Percentiles rank a stretch among this genome's conserved stretches.
phyloP scores from a whole-genome alignment of 2,888 invertebrate genomes.

The Sicus ferrugineus region DNA sequence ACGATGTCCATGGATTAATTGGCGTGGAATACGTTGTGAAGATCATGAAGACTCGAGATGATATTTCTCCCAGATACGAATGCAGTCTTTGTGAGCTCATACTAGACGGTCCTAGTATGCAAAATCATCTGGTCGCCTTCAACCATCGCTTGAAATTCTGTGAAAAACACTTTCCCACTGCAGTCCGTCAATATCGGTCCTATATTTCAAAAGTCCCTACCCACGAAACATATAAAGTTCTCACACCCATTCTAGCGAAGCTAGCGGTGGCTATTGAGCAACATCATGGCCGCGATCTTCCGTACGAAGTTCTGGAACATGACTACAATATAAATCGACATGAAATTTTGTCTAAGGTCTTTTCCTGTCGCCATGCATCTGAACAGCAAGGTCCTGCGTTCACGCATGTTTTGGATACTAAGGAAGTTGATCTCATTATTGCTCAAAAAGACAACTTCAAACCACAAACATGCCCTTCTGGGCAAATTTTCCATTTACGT shows the following conservation, averaged over 20 bases:
- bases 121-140: slow-evolving; percentile 80
- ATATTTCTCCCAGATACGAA: slow-evolving; percentile 74
- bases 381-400: slow-evolving; percentile 70
- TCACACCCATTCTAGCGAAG: slow-evolving; percentile 67
- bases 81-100: slow-evolving; percentile 81
- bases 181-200: slow-evolving; percentile 70
- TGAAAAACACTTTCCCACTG: slow-evolving; percentile 69
- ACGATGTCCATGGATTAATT: slow-evolving; percentile 63
- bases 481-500: slow-evolving; percentile 27
- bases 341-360: slow-evolving; percentile 71
- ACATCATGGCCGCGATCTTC: slow-evolving; percentile 75
- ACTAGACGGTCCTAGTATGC: slow-evolving; percentile 78
- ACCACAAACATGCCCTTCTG: slow-evolving; percentile 25
- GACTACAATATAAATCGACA: slow-evolving; percentile 72
- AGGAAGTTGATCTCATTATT: slow-evolving; percentile 57
- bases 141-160: slow-evolving; percentile 78
- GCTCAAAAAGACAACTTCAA: slow-evolving; percentile 43
- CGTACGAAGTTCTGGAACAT: slow-evolving; percentile 73
- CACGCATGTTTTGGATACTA: slow-evolving; percentile 65
- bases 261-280: slow-evolving; percentile 76
- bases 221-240: slow-evolving; percentile 51
- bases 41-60: slow-evolving; percentile 71
- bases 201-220: slow-evolving; percentile 67
- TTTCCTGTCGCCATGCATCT: slow-evolving; percentile 74
- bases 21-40: slow-evolving; percentile 84